A percentile compares a stretch with the other conserved stretches of the same genome.
These are phyloP conservation scores for Heliconius erato DNA, from an alignment of 2,888 invertebrate species.

Conservation along the genomic window DNA sequence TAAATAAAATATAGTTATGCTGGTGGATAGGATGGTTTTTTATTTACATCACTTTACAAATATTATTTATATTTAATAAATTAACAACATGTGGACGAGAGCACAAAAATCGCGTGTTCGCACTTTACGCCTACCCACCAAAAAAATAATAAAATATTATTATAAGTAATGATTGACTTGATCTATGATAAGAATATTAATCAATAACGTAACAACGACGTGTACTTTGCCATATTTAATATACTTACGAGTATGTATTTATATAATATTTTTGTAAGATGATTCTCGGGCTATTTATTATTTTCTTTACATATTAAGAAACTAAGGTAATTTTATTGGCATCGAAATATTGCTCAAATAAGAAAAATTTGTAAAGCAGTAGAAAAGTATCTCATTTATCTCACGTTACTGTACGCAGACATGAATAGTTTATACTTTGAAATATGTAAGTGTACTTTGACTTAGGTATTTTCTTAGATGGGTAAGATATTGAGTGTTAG, in stretches of 20 bases:
- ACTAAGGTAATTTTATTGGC: neutral
- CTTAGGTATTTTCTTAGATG: neutral
- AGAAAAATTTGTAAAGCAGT: neutral
- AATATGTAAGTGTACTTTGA: neutral
- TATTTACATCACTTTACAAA: too few species aligned
- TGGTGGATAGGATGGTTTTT: too few species aligned
- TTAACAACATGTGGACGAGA: too few species aligned
- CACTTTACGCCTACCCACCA: too few species aligned
- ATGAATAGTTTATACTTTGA: neutral
- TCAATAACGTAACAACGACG: neutral
- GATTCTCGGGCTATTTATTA: too few species aligned
- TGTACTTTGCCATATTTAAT: neutral
- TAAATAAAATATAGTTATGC: too few species aligned
- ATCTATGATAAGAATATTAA: conserved; percentile 7
- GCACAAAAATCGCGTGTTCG: too few species aligned
- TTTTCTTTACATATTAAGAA: too few species aligned
- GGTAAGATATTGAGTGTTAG: neutral
- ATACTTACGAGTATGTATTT: neutral
- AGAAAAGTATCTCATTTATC: neutral
- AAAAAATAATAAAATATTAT: too few species aligned
- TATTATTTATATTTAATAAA: too few species aligned
- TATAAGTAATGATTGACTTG: neutral
- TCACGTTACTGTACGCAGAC: neutral
- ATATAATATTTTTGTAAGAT: too few species aligned
- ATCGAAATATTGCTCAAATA: neutral